phyloP scores from a whole-genome alignment of 2,113 vertebrate species.

The Onychostruthus taczanowskii region DNA sequence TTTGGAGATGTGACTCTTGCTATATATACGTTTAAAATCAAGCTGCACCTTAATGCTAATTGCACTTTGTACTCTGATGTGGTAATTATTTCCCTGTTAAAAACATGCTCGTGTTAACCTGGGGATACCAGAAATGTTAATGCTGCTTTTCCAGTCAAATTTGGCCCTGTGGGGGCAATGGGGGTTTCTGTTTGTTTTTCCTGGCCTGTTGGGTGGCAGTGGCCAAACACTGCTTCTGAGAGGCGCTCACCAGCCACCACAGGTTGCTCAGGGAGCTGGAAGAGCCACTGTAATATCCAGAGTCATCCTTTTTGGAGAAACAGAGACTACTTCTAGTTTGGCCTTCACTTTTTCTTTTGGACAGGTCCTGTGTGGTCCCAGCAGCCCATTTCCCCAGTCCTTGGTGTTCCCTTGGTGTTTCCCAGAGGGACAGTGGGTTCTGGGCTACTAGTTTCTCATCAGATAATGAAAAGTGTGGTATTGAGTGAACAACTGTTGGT shows the following conservation, averaged over 20 bases:
- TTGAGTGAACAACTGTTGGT: not conserved
- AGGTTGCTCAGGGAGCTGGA: not conserved
- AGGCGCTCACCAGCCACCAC: not conserved
- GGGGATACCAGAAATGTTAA: not conserved
- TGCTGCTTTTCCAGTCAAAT: constrained; percentile 32
- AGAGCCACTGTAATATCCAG: not conserved
- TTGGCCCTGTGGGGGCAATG: not conserved
- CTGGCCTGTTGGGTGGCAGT: not conserved
- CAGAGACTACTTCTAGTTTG: not conserved
- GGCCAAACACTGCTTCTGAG: not conserved
- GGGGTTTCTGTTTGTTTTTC: not conserved
- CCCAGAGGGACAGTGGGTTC: not conserved
- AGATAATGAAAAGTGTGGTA: not conserved
- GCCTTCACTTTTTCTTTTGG: not conserved
- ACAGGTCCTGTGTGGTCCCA: not conserved
- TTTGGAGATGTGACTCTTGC: not conserved
- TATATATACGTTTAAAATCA: not conserved
- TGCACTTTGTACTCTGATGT: not conserved
- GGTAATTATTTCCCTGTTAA: not conserved
- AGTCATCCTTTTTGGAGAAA: not conserved
- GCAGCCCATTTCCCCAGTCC: not conserved
- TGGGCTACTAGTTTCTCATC: not conserved
- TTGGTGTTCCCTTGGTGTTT: not conserved
- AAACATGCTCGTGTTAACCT: not conserved
- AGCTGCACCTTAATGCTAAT: not conserved